Evolutionary conservation across 2,113 vertebrate genomes (phyloP), one percentile per base, ranked within the genome.

Genomic region (Sminthopsis crassicaudata): DNA sequence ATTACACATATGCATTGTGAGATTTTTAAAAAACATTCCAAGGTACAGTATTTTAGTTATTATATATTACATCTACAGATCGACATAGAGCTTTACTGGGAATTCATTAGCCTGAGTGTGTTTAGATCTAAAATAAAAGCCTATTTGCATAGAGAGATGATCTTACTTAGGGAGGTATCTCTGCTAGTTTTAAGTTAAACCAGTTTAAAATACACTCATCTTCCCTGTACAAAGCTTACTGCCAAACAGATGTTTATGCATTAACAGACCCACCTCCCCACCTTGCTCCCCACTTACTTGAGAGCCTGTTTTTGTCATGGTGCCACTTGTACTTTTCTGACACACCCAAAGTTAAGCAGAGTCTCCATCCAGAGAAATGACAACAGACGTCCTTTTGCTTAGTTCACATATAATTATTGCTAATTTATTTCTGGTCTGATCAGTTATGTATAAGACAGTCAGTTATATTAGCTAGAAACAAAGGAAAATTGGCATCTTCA

Each of bases 111-210:
- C 36, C 48, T 25, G 42, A 16, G 91, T 19, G 84, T 91, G 91
- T 90, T 96, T 52, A 91, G 25, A 53, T 93, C 25, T 93, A 95
- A 90, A 93, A 30, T 53, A 54, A 96, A 96, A 60, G 27, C 60
- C 89, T 27, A 48, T 16, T 89, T 95, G 42, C 92, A 52, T 94
- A 90, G 36, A 12, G 67, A 91, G 42, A 24, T 55, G 1, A 57
- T 91, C 95, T 98, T 90, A 91, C 51, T 97, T 97, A 93, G 92
- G 95, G 93, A 96, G 76, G 92, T 98, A 96, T 94, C 92, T 50
- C 52, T 92, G 7, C 84, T 89, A 53, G 52, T 97, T 97, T 84
- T 95, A 92, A 95, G 94, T 91, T 97, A 94, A 95, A 46, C 42
- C 92, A 46, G 8, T 97, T 97, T 97, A 96, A 98, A 95, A 54